Percentiles rank a stretch among this genome's conserved stretches.
phyloP scores from a whole-genome alignment of 2,113 vertebrate genomes.

The Daubentonia madagascariensis region DNA sequence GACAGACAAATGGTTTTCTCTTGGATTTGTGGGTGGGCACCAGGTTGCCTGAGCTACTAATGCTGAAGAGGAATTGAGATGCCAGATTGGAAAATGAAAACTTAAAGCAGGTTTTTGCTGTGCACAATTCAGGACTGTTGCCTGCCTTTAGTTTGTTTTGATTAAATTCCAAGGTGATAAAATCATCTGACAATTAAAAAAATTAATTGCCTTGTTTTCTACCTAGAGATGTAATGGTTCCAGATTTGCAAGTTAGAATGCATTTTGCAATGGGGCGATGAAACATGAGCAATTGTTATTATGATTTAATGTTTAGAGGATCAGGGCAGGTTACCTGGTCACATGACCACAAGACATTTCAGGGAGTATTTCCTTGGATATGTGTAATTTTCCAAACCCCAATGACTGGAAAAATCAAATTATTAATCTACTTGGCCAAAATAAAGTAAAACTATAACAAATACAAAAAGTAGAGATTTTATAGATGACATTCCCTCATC shows the following conservation, averaged over 20 bases:
- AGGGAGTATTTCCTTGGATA: conserved; percentile 1
- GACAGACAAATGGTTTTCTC: not conserved
- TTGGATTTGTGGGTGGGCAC: not conserved
- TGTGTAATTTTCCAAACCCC: not conserved
- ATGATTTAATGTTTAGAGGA: not conserved
- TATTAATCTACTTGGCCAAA: not conserved
- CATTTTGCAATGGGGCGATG: not conserved
- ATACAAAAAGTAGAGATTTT: not conserved
- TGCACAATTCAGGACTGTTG: not conserved
- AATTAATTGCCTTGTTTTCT: conserved; percentile 55
- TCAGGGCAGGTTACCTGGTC: not conserved
- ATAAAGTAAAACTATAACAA: not conserved
- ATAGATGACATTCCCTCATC: not conserved
- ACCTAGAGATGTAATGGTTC: not conserved
- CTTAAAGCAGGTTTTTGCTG: not conserved
- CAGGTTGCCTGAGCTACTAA: not conserved
- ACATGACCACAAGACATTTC: not conserved
- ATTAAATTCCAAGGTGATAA: conserved; percentile 44
- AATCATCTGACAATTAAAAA: conserved; percentile 55
- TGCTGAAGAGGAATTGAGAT: not conserved
- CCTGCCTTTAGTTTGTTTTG: conserved; percentile 26
- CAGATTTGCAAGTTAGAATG: conserved; percentile 31
- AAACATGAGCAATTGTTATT: not conserved
- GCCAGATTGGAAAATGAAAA: not conserved
- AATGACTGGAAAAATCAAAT: not conserved